A percentile compares a stretch with the other conserved stretches of the same genome.
Evolutionary conservation across 2,888 invertebrate genomes (phyloP).

Genomic region (Sicus ferrugineus): DNA sequence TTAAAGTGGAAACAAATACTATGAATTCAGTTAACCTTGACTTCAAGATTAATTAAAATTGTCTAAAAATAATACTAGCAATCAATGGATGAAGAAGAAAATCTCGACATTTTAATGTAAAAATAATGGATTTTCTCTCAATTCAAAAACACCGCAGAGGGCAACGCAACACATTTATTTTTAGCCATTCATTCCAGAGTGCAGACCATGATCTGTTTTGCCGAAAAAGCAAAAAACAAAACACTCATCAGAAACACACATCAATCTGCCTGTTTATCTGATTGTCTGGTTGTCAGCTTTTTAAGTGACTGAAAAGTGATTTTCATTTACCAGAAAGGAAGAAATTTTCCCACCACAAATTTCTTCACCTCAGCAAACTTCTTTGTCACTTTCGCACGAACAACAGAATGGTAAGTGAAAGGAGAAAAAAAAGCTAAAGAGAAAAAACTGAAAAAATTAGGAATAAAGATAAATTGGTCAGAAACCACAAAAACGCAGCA

Average conservation of each 20-base stretch:
- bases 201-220: not conserved
- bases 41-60: not conserved
- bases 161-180: not conserved
- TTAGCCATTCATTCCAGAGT: not conserved
- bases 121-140: not conserved
- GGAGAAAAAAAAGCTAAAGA: not conserved
- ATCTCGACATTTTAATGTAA: not conserved
- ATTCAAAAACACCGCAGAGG: not conserved
- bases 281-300: conserved; percentile 57
- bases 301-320: conserved; percentile 52
- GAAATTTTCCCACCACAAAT: not conserved
- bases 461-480: conserved; percentile 46
- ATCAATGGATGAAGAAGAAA: not conserved
- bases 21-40: too few species aligned
- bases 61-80: not conserved
- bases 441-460: conserved; percentile 27
- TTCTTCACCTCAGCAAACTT: not conserved
- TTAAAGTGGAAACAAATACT: too few species aligned
- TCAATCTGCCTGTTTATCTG: conserved; percentile 47
- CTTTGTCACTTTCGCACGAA: not conserved
- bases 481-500: conserved; percentile 4
- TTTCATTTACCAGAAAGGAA: conserved; percentile 38
- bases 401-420: not conserved
- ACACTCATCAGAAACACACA: conserved; percentile 46
- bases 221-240: not conserved